Conservation (phyloP, 1,140 invertebrate genomes). For the Megalonaias nervosa region DNA sequence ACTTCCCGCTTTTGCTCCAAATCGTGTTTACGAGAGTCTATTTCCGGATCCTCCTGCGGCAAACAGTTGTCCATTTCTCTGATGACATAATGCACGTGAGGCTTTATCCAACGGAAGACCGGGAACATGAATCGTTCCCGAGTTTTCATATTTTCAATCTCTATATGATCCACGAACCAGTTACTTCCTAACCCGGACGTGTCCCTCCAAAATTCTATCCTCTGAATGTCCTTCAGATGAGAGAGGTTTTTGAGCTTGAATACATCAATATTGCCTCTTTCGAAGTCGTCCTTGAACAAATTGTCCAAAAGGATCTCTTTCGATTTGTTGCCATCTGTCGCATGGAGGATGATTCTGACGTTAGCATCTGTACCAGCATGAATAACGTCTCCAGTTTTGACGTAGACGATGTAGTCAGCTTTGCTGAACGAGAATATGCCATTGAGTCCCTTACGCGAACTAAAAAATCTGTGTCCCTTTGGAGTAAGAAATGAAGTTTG, state of each 20-base stretch:
- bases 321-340: conserved; percentile 60
- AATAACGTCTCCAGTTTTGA: conserved; percentile 70
- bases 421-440: conserved; percentile 19
- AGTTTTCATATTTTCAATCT: conserved; percentile 63
- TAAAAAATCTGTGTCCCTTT: no score
- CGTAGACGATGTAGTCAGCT: conserved; percentile 57
- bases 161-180: conserved; percentile 72
- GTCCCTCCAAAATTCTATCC: conserved; percentile 41
- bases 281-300: conserved; percentile 69
- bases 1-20: conserved; percentile 55
- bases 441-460: neutral
- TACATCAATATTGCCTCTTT: conserved; percentile 65
- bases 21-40: conserved; percentile 56
- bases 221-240: conserved; percentile 39
- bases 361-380: conserved; percentile 71
- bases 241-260: conserved; percentile 61
- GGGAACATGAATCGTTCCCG: conserved; percentile 64
- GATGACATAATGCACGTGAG: conserved; percentile 61
- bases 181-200: conserved; percentile 65
- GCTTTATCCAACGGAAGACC: conserved; percentile 45
- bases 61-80: conserved; percentile 66
- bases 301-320: conserved; percentile 64
- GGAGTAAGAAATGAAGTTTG: no score
- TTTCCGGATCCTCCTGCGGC: conserved; percentile 65
- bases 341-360: conserved; percentile 65